phyloP scores from a whole-genome alignment of 2,888 invertebrate species.

The Plagiodera versicolora region DNA sequence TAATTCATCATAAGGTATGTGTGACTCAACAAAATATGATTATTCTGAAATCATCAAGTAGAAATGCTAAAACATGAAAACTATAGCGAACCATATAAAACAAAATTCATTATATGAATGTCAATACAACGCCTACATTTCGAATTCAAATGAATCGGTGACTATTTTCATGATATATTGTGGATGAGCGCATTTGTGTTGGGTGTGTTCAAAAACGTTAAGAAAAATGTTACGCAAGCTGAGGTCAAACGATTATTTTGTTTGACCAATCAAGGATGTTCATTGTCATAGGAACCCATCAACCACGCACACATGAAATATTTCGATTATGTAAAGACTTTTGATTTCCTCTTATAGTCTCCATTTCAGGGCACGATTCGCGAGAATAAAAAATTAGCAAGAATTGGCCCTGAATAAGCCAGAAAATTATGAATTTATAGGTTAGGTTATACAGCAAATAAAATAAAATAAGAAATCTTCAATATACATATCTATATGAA shows the following conservation, averaged over 20 bases:
- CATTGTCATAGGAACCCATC: neutral
- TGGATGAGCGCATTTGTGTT: neutral
- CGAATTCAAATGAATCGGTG: neutral
- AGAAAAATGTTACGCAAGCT: neutral
- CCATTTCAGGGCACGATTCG: neutral
- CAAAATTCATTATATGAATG: neutral
- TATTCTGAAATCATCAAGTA: too few species aligned
- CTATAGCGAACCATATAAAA: neutral
- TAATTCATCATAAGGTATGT: too few species aligned
- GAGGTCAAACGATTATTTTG: constrained; percentile 5
- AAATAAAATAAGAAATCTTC: too few species aligned
- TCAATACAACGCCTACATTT: neutral
- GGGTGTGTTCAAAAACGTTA: neutral
- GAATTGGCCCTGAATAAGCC: too few species aligned
- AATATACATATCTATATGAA: too few species aligned
- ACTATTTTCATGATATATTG: neutral
- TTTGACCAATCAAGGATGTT: constrained; percentile 8
- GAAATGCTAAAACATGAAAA: too few species aligned
- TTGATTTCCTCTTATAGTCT: neutral
- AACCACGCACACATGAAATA: constrained; percentile 6
- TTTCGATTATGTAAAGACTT: constrained; percentile 1
- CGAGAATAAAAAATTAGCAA: too few species aligned
- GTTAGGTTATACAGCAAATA: too few species aligned
- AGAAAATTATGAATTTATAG: too few species aligned
- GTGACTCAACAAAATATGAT: too few species aligned